Percentiles rank a stretch among this genome's conserved stretches.
Conservation (phyloP, 2,888 invertebrate genomes). For the Ferdinandea cuprea region DNA sequence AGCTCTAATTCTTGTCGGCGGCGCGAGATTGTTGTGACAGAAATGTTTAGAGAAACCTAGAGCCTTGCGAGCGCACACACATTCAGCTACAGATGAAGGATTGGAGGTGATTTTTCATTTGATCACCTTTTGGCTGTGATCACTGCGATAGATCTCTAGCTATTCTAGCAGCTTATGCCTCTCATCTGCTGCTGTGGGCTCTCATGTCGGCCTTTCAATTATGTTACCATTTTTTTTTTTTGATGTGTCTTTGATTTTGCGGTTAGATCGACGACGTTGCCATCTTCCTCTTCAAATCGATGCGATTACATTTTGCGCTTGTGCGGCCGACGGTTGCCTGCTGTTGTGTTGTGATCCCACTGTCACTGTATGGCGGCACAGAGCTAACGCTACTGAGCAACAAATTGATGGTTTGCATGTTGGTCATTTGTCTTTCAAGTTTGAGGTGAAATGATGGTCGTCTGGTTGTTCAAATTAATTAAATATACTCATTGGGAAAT, state of each 20-base stretch:
- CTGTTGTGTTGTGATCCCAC: conserved; percentile 51
- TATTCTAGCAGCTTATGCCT: conserved; percentile 37
- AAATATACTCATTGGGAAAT: conserved; percentile 69
- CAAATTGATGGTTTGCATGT: conserved; percentile 82
- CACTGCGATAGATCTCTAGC: conserved; percentile 56
- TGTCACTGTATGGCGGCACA: conserved; percentile 48
- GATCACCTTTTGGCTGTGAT: conserved; percentile 70
- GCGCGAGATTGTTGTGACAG: conserved; percentile 73
- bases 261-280: conserved; percentile 31
- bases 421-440: conserved; percentile 81
- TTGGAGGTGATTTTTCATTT: conserved; percentile 73
- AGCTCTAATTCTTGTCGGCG: conserved; percentile 73
- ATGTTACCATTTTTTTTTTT: conserved; percentile 59
- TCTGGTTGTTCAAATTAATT: conserved; percentile 67
- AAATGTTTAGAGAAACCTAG: conserved; percentile 56
- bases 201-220: conserved; percentile 67
- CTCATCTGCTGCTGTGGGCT: conserved; percentile 18
- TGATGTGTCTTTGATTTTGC: conserved; percentile 19
- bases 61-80: conserved; percentile 30
- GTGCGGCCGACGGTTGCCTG: conserved; percentile 16
- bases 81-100: conserved; percentile 62
- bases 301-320: conserved; percentile 17
- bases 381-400: conserved; percentile 65
- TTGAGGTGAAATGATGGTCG: conserved; percentile 63
- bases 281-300: conserved; percentile 43